Base-by-base conservation (phyloP, 64 coral and sea anemone genomes). In the Platygyra sinensis region DNA sequence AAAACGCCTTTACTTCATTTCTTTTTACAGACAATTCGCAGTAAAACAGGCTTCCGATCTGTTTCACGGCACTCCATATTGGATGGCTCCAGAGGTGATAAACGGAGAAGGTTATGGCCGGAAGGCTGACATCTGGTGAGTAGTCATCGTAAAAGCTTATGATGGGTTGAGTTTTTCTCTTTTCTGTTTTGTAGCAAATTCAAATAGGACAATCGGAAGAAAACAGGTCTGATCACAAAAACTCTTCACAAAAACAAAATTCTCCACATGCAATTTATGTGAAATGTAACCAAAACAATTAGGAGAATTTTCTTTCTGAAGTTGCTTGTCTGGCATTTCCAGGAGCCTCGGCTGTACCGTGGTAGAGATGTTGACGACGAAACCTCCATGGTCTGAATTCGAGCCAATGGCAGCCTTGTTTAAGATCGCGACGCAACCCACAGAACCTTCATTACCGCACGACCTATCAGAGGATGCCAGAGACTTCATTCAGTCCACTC, bases 1-100 rank as follows among this genome's bases (percentile, higher is more conserved):
- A 36, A 36, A 36, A 3, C 33, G 33, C 30, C 15, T n/a, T 54
- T 13, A 57, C 61, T 46, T 74, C 74, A 17, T 33, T 80, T 18
- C 22, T 86, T 2, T 77, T 72, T 36, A 24, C 33, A 99, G 97
- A 99, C 97, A 32, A 99, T 99, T 60, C 91, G 97, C 14, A 99
- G 97, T 77, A 99, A 96, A 74, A 99, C 97, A 42, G 94, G 97
- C 0, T 99, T 99, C 64, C 82, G 94, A 42, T 99, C 97, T 15
- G 94, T 99, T n/a, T 0, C 97, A 99, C 72, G 97, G 97, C 8
- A 99, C 97, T 30, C 97, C 97, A 22, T 99, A 99, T 46, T 99
- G 97, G 97, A 99, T 99, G 97, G 97, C 97, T 5, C 97, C 97
- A 55, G 97, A 99, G 52, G 94, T 99, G 13, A 99, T 99, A 33